Evolutionary conservation across 1,140 invertebrate species (phyloP).

Genomic region (Diorhabda carinulata): DNA sequence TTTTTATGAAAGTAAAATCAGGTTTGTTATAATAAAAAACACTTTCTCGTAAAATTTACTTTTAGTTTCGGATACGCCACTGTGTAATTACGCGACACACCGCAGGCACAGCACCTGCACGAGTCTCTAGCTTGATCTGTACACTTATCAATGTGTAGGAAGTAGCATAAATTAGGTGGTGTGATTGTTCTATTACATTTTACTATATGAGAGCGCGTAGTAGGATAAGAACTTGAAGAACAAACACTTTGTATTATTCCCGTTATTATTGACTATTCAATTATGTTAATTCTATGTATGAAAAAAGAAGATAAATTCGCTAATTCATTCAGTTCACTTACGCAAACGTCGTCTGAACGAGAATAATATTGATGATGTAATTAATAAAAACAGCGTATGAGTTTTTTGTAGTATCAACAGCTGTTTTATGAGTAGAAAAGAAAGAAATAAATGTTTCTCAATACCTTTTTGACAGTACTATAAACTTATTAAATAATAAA

Average conservation of each 20-base stretch:
- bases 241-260: background rate
- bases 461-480: too few species aligned
- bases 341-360: too few species aligned
- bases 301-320: background rate
- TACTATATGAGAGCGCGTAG: background rate
- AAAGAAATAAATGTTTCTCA: too few species aligned
- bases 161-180: conserved; percentile 1
- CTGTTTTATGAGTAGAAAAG: too few species aligned
- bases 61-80: background rate
- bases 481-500: too few species aligned
- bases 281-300: background rate
- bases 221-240: background rate
- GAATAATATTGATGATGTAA: too few species aligned
- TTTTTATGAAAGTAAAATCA: too few species aligned
- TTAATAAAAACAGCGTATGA: too few species aligned
- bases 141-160: background rate
- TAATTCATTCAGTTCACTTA: too few species aligned
- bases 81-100: background rate
- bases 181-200: background rate
- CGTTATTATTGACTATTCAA: background rate
- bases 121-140: conserved; percentile 6
- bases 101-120: conserved; percentile 23
- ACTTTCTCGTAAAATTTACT: too few species aligned
- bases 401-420: too few species aligned
- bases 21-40: too few species aligned